These are phyloP conservation scores for Asobara japonica DNA, from an alignment of 1,140 invertebrate species.

Conservation along the genomic window DNA sequence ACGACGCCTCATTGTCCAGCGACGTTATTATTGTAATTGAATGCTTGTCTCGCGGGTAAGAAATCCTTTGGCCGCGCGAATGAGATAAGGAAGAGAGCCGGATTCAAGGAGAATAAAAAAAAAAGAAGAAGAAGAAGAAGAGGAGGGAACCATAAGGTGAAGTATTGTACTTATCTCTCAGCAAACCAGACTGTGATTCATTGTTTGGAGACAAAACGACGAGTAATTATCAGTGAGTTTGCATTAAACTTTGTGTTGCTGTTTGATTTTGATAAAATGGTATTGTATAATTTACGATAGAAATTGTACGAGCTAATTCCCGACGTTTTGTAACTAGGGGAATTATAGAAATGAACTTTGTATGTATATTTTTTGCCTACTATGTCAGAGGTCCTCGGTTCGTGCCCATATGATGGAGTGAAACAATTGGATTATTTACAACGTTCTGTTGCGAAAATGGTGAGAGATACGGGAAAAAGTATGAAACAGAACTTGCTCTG, in stretches of 20 bases:
- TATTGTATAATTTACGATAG: not conserved
- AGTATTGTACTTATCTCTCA: not conserved
- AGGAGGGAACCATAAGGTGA: not conserved
- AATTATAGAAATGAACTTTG: too few relatives aligned
- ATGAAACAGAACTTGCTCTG: too few relatives aligned
- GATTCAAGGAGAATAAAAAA: not conserved
- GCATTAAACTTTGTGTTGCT: not conserved
- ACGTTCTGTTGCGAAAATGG: too few relatives aligned
- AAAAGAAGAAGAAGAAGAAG: not conserved
- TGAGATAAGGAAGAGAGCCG: not conserved
- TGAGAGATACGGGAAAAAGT: too few relatives aligned
- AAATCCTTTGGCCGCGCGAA: conserved; percentile 36
- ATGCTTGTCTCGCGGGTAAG: conserved; percentile 51
- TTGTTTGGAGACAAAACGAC: not conserved
- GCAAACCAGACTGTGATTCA: not conserved
- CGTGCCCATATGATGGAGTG: too few relatives aligned
- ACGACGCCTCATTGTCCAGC: conserved; percentile 50
- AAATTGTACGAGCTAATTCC: too few relatives aligned
- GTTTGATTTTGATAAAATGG: not conserved
- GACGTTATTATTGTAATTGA: conserved; percentile 58
- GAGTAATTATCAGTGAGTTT: not conserved
- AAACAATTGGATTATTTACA: too few relatives aligned
- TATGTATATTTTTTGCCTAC: too few relatives aligned
- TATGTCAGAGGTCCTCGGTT: too few relatives aligned
- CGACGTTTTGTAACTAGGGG: too few relatives aligned